Conservation (phyloP, 2,888 invertebrate genomes). For the Caenorhabditis sp. region DNA sequence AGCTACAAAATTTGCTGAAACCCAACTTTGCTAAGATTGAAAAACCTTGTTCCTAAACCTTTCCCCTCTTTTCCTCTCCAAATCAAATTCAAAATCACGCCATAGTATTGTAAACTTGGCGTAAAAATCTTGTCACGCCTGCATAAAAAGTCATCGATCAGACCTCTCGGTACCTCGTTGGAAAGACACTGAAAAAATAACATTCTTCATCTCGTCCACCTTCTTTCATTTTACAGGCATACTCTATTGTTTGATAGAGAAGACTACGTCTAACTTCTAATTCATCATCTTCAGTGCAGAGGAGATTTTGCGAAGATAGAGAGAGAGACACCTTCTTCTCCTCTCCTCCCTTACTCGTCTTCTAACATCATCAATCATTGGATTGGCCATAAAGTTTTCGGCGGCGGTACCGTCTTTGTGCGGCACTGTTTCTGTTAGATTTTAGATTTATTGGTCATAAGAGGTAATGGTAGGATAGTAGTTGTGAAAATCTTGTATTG, state of each 20-base stretch:
- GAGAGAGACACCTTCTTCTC: background rate
- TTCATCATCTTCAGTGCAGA: constrained; percentile 42
- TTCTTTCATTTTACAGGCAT: constrained; percentile 3
- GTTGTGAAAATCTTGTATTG: background rate
- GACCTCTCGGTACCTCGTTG: constrained; percentile 3
- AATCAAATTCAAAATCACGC: constrained; percentile 10
- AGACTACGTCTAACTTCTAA: constrained; percentile 25
- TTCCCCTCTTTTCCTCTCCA: background rate
- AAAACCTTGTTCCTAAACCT: background rate
- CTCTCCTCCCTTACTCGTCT: background rate
- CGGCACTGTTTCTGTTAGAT: background rate
- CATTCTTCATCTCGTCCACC: background rate
- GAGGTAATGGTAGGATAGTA: background rate
- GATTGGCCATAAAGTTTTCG: constrained; percentile 41
- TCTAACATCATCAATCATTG: constrained; percentile 51
- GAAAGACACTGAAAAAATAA: constrained; percentile 8
- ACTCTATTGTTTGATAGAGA: constrained; percentile 33
- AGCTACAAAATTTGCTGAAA: too few relatives aligned
- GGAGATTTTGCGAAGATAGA: constrained; percentile 1
- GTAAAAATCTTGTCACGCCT: background rate
- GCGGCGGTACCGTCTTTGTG: constrained; percentile 27
- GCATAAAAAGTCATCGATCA: constrained; percentile 40
- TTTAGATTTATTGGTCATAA: constrained; percentile 23
- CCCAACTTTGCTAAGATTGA: too few relatives aligned
- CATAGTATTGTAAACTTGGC: constrained; percentile 2